Base-by-base conservation (phyloP, 2,797 vertebrate genomes). In the Columba guinea region DNA sequence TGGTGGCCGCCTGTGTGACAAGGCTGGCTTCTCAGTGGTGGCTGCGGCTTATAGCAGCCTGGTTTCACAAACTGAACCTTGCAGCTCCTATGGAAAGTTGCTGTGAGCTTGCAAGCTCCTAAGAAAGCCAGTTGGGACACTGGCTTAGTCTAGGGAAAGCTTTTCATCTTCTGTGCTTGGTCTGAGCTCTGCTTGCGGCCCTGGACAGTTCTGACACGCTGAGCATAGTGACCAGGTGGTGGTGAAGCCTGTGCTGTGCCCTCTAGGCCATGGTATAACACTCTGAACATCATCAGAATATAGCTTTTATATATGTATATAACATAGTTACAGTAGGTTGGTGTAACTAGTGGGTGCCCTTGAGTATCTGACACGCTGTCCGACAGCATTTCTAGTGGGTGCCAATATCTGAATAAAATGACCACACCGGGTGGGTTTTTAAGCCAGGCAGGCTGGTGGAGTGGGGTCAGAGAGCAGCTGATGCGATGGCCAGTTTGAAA, bases 11-110 rank as follows among this genome's bases (percentile, higher is more conserved):
- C 35, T 28, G 8, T 4, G 13, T 51, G 89, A 35, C 46, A 65
- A 37, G 65, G 52, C 28, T 13, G 37, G 28, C 11, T 46, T 69
- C 5, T 2, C 4, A 4, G 19, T n/a, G 65, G 11, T 74, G 37
- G 24, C 59, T 76, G 26, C 0, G 19, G 37, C 5, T 1, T 1
- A 0, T 1, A 12, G 32, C 62, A 67, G 49, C 68, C 19, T 75
- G 62, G 13, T n/a, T 71, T 75, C 51, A 19, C 24, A 53, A 53
- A 23, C 62, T 11, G 3, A 7, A 32, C 22, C 10, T 77, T 77
- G 35, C 59, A 70, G 18, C 34, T 91, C 27, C 53, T 32, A 0
- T 1, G 11, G n/a, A 9, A 39, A 39, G 41, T 11, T 77, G 12
- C 32, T 74, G 56, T 46, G 73, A 18, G 28, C 34, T 0, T 62